Base-by-base conservation (phyloP, 2,888 invertebrate species). In the Erpobdella octoculata region DNA sequence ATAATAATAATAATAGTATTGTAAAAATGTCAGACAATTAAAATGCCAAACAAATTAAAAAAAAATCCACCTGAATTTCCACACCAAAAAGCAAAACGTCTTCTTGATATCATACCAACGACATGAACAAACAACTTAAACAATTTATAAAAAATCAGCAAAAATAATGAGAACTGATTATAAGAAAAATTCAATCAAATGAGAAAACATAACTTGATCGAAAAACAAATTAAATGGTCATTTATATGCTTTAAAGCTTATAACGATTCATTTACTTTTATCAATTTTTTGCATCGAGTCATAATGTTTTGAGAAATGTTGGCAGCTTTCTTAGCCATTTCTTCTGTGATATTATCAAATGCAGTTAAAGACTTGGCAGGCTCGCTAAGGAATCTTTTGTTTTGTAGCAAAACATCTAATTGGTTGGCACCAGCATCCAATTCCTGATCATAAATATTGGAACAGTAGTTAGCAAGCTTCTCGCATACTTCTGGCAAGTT, bases 281-380 rank as follows among this genome's bases (percentile, higher is more conserved):
- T 15, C 21, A 53, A 28, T 53, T 53, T 28, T 1, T 53, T n/a
- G 53, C 53, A 53, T 25, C 53, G 53, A n/a, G 12, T 25, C 28
- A 62, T 33, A 33, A 62, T 35, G 21, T 62, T n/a, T 35, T 62
- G 8, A 62, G 31, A 28, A 9, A 62, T n/a, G 8, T 2, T 35
- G n/a, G 31, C n/a, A 35, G 31, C 62, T 1, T 62, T 6, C 8
- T 62, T 12, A 28, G 62, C 62, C 12, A 12, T 31, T 28, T 8
- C 12, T 28, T 35, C 31, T 31, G 33, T 62, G 35, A 62, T 62
- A 9, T 62, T 62, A n/a, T 62, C 62, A 62, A 35, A 62, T 6
- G 62, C 62, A 6, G 62, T 62, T 18, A 9, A n/a, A 28, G 31
- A 12, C n/a, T 1, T 5, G 12, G 3, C 9, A 1, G 62, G 62